A percentile compares a stretch with the other conserved stretches of the same genome.
Evolutionary conservation across 1,140 invertebrate species (phyloP).

Genomic region (Drosophila takahashii): DNA sequence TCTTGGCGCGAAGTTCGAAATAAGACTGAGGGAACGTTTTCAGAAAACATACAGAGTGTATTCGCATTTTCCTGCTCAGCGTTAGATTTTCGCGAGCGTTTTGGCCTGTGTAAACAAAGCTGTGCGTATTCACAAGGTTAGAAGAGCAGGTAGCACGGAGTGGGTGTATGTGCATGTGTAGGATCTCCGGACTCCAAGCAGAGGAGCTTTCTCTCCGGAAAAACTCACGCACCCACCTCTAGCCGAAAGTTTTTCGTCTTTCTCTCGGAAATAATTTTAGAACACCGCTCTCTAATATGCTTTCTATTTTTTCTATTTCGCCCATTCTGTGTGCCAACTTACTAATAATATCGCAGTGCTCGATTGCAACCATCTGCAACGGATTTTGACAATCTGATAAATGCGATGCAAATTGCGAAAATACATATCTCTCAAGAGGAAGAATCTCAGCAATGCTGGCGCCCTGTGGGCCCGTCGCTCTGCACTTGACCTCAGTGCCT

Average conservation of each 20-base stretch:
- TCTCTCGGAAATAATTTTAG: constrained; percentile 61
- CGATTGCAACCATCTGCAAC: constrained; percentile 63
- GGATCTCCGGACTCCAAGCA: background rate
- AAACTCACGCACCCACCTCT: constrained; percentile 39
- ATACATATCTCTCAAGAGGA: constrained; percentile 32
- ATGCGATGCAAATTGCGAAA: constrained; percentile 45
- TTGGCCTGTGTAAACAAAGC: constrained; percentile 35
- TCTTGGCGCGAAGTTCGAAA: constrained; percentile 62
- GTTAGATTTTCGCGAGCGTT: constrained; percentile 23
- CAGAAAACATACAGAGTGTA: constrained; percentile 28
- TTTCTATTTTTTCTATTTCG: constrained; percentile 34
- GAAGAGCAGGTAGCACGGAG: constrained; percentile 21
- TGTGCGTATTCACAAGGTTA: constrained; percentile 14
- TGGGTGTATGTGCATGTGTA: background rate
- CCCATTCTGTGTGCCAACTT: constrained; percentile 20
- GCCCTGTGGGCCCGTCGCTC: constrained; percentile 48
- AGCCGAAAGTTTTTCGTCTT: constrained; percentile 1
- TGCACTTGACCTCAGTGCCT: constrained; percentile 60
- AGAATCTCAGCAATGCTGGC: constrained; percentile 46
- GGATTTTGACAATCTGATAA: constrained; percentile 60
- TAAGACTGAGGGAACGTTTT: constrained; percentile 49
- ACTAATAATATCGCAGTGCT: constrained; percentile 46
- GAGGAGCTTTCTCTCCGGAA: constrained; percentile 6
- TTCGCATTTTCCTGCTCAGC: constrained; percentile 28
- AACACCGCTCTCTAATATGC: constrained; percentile 21